Evolutionary conservation across 2,113 vertebrate genomes (phyloP), one percentile per base, ranked within the genome.

Genomic region (Collichthys lucidus): DNA sequence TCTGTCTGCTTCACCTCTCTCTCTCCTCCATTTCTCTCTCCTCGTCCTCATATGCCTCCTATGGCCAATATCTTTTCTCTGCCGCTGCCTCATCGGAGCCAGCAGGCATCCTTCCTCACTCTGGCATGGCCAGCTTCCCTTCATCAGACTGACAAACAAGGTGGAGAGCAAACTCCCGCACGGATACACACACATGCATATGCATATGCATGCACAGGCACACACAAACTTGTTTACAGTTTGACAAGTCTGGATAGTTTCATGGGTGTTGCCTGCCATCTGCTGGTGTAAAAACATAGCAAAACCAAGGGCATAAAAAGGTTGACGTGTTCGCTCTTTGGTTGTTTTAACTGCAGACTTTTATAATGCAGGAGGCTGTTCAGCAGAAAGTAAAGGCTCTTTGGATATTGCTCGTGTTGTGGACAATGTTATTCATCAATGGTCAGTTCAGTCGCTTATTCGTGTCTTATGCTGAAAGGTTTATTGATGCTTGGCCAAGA

Each of bases 111-210:
- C 17, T 80, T 88, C 79, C 67, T 83, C 65, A 3, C 59, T 69
- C 74, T 75, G 79, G 60, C 76, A 77, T 5, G 35, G 82, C 56
- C 16, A n/a, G 26, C 44, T 81, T 68, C 78, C 35, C 74, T 80
- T 82, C 79, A 86, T 85, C 88, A 91, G 50, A 70, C 78, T 69
- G 80, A 81, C 80, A 89, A 88, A 86, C 78, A 80, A 88, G 86
- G 80, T 52, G 47, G 73, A 72, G 73, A 83, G 70, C 75, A 82
- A 83, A 66, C 50, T 26, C 82, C 62, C 31, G 0, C 57, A 42
- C 49, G 56, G 12, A 86, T 15, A 79, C 26, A 71, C 67, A 62
- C 65, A 73, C n/a, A n/a, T 42, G 42, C 16, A 53, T 20, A n/a
- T 42, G 42, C 16, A 53, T 20, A 26, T 15, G 4, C 19, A 24